Evolutionary conservation across 2,888 invertebrate genomes (phyloP), one percentile per base, ranked within the genome.

Genomic region (Stenurella melanura): DNA sequence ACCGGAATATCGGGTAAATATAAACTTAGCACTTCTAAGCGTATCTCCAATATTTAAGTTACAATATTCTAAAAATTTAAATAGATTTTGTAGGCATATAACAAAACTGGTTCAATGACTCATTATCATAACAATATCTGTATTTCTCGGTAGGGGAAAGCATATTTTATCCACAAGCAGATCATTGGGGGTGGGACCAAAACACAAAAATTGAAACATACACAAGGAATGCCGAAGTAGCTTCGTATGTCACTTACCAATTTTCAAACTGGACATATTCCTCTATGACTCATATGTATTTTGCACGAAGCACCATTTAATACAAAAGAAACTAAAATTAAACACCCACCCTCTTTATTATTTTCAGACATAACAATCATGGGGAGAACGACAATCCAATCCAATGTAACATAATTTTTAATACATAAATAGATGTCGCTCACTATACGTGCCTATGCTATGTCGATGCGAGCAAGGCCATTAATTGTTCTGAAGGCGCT

Each of bases 261-360:
- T 91, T 91, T 92, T 92, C 90, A 92, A 89, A 90, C 92, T 92
- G 90, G 92, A 92, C 92, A 92, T 92, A 91, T 91, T 92, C 90
- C 89, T 87, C 88, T 88, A 89, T 89, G 88, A 89, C 84, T 84
- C 88, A 88, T 87, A 84, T 78, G 86, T 85, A 80, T 76, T 78
- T 83, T 76, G 79, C 70, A 80, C 70, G 74, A 83, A 83, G 82
- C 84, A 86, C 83, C 85, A 87, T 85, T 84, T 83, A 84, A 71
- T 73, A 74, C 34, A 79, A 80, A 74, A 75, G 70, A 83, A 80
- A 77, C 67, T 73, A 73, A 82, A 80, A 77, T 63, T 72, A 66
- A 76, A 78, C 74, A 78, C 77, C 80, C 82, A 81, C 81, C 80
- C 81, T 80, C 67, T 30, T 61, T 68, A 74, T 78, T 83, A 80